Base-by-base conservation (phyloP, 2,113 vertebrate species). In the Ophiodon elongatus region DNA sequence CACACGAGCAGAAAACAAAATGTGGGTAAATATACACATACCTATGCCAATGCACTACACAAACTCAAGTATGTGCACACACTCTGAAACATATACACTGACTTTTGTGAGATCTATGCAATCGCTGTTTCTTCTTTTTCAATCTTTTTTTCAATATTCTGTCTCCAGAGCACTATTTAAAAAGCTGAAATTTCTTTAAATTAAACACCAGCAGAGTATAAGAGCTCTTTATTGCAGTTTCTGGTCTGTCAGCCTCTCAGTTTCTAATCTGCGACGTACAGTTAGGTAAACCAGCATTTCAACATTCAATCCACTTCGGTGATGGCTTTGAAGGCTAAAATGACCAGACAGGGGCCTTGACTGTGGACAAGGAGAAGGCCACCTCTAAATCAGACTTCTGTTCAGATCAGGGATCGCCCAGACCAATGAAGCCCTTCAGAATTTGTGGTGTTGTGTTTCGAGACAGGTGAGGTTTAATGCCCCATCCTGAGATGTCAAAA, bases 311-410 rank as follows among this genome's bases (percentile, higher is more conserved):
- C 69, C 23, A 59, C 59, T 73, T 71, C 4, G 6, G 43, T 37
- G 41, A 78, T 78, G 33, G 17, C 65, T 70, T 73, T 73, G 31
- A 83, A 76, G 60, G 68, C 27, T 72, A 62, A 85, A 84, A 73
- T 1, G 13, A 73, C 41, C 69, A 59, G 19, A 73, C 43, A 71
- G 66, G 77, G 69, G 86, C 79, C 77, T 85, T 88, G 86, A 81
- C 60, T 60, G 56, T 82, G 59, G 70, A 85, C 45, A 27, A 72
- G 66, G 39, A 64, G 78, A 86, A 84, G 86, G 79, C 68, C 76
- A 81, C 63, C 81, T 73, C 80, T 94, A 91, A 93, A 92, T 92
- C 90, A 92, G 54, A 57, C 60, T 64, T 76, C 67, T 60, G 35
- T 52, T 52, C 31, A 54, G 59, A 54, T 89, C 87, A 60, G 81